These are phyloP conservation scores for Oscheius sp. DNA, from an alignment of 2,888 invertebrate genomes.

Conservation along the genomic window DNA sequence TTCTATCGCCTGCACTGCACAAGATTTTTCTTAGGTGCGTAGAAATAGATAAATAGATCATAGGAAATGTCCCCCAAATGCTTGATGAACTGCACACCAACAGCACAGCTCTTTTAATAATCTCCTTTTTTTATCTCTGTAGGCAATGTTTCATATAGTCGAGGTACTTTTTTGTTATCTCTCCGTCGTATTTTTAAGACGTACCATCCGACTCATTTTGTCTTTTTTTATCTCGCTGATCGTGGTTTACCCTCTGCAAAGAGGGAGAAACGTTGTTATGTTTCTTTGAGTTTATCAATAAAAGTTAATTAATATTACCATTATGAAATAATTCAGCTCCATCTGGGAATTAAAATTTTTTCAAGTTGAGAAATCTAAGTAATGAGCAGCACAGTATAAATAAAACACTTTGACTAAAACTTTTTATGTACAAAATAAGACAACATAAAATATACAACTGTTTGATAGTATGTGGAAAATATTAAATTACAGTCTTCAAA, in stretches of 20 bases:
- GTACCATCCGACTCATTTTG: constrained; percentile 10
- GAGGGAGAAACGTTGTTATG: constrained; percentile 16
- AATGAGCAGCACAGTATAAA: too few relatives aligned
- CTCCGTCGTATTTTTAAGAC: too few relatives aligned
- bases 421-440: too few relatives aligned
- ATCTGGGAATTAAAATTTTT: too few relatives aligned
- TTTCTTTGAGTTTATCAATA: constrained; percentile 31
- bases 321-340: too few relatives aligned
- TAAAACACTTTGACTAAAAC: too few relatives aligned
- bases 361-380: too few relatives aligned
- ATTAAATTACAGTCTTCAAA: too few relatives aligned
- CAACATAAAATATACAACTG: too few relatives aligned
- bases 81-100: background rate
- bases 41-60: background rate
- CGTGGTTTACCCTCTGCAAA: background rate
- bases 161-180: constrained; percentile 6
- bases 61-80: background rate
- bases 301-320: too few relatives aligned
- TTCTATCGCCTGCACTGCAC: constrained; percentile 2
- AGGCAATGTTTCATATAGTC: constrained; percentile 10
- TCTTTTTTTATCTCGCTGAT: constrained; percentile 10
- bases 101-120: constrained; percentile 1
- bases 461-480: too few relatives aligned
- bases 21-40: background rate
- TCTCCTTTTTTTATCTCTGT: background rate